Percentiles rank a stretch among this genome's conserved stretches.
Evolutionary conservation across 64 coral and sea anemone species (phyloP).

Genomic region (Stichodactyla helianthus): DNA sequence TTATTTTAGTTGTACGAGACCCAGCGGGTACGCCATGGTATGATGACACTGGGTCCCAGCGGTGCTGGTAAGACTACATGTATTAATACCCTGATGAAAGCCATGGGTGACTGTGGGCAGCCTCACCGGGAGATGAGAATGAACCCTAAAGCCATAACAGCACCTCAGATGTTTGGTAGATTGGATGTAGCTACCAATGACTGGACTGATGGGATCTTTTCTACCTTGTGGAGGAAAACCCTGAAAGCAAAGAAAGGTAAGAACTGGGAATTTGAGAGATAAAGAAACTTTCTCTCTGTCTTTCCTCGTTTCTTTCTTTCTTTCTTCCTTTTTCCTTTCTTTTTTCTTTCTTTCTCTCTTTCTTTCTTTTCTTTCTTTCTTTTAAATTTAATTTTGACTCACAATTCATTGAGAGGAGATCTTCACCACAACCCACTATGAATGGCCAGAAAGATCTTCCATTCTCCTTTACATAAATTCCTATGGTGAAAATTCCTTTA

Average conservation of each 20-base stretch:
- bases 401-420: too few relatives aligned
- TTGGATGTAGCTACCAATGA: slow-evolving; percentile 88
- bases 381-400: too few relatives aligned
- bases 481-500: too few relatives aligned
- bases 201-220: slow-evolving; percentile 87
- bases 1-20: slow-evolving; percentile 73
- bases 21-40: slow-evolving; percentile 90
- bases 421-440: too few relatives aligned
- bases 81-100: slow-evolving; percentile 85
- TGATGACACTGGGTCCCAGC: slow-evolving; percentile 88
- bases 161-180: slow-evolving; percentile 86
- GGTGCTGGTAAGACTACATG: slow-evolving; percentile 82
- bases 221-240: slow-evolving; percentile 74
- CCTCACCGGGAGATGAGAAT: slow-evolving; percentile 93
- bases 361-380: too few relatives aligned
- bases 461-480: too few relatives aligned
- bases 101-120: slow-evolving; percentile 91
- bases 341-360: not conserved
- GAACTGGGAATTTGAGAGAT: too few relatives aligned
- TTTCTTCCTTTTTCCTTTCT: not conserved
- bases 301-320: not conserved
- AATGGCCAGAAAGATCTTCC: too few relatives aligned
- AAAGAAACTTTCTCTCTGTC: not conserved
- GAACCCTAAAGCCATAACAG: slow-evolving; percentile 93
- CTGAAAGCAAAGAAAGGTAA: slow-evolving; percentile 86